Conservation (phyloP, 2,888 invertebrate genomes). For the Sesia bembeciformis region DNA sequence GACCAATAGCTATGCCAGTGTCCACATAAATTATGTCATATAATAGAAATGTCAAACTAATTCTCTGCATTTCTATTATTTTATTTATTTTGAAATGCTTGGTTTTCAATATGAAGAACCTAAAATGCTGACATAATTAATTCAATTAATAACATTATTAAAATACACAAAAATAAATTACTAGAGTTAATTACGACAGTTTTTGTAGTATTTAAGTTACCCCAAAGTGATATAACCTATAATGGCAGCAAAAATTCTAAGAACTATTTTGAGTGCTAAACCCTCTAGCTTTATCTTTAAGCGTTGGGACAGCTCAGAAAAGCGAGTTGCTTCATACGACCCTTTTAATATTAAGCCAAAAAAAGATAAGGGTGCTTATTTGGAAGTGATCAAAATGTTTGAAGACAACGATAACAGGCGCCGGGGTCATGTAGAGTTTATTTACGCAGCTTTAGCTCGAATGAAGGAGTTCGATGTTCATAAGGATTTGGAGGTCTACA, state of each 20-base stretch:
- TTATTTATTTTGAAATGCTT: too few species aligned
- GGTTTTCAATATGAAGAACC: too few species aligned
- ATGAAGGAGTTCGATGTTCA: conserved; percentile 94
- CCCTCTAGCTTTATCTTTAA: conserved; percentile 29
- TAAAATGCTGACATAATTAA: too few species aligned
- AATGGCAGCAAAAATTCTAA: conserved; percentile 48
- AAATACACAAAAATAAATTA: too few species aligned
- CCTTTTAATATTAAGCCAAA: conserved; percentile 63
- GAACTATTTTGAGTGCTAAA: conserved; percentile 30
- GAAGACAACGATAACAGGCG: conserved; percentile 77
- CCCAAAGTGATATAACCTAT: conserved; percentile 9
- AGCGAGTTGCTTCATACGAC: conserved; percentile 48
- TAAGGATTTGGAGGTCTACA: conserved; percentile 90
- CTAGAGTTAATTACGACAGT: too few species aligned
- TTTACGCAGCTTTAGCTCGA: conserved; percentile 88
- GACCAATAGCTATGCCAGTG: too few species aligned
- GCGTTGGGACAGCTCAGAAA: conserved; percentile 52
- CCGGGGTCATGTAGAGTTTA: conserved; percentile 94
- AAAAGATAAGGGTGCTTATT: conserved; percentile 79
- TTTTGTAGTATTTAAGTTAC: too few species aligned
- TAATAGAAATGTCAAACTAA: too few species aligned
- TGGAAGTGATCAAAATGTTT: conserved; percentile 84
- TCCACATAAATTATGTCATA: too few species aligned
- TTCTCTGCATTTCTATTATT: too few species aligned
- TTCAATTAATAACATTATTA: too few species aligned